Percentiles rank a stretch among this genome's conserved stretches.
These are phyloP conservation scores for Turdus rufiventris DNA, from an alignment of 2,113 vertebrate genomes.

Conservation along the genomic window DNA sequence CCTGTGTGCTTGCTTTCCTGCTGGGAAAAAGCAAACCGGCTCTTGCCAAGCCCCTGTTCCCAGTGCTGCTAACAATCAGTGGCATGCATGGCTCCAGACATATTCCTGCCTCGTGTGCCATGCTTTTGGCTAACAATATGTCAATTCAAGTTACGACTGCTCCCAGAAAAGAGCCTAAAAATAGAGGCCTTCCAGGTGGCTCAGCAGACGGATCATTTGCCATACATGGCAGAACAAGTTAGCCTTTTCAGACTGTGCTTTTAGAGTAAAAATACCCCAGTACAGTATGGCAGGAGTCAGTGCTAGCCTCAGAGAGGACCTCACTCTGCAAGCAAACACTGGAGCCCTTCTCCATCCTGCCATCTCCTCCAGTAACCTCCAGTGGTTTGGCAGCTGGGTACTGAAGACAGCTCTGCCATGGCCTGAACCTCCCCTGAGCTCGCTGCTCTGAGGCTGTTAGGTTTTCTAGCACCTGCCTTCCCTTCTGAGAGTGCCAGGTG, in stretches of 20 bases:
- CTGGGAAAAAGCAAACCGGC: not conserved
- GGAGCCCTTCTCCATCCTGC: not conserved
- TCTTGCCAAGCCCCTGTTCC: not conserved
- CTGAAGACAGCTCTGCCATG: not conserved
- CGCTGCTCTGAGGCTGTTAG: not conserved
- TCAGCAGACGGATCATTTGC: conserved; percentile 5
- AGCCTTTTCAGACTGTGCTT: not conserved
- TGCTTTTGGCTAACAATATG: not conserved
- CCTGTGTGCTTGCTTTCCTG: not conserved
- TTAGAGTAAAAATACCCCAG: not conserved
- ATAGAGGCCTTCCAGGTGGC: conserved; percentile 52
- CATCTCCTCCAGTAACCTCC: not conserved
- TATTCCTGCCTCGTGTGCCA: not conserved
- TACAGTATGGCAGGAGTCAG: not conserved
- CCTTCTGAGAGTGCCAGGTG: not conserved
- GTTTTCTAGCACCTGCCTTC: not conserved
- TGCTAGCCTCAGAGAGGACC: not conserved
- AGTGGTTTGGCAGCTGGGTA: not conserved
- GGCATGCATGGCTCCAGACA: not conserved
- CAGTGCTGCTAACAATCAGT: not conserved
- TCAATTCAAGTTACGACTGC: conserved; percentile 18
- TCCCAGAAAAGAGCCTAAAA: not conserved
- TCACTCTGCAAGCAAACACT: not conserved
- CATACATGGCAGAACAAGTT: not conserved
- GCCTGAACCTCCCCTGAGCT: not conserved